A percentile compares a stretch with the other conserved stretches of the same genome.
Conservation (phyloP, 1,140 invertebrate species). For the Drosophila erecta region DNA sequence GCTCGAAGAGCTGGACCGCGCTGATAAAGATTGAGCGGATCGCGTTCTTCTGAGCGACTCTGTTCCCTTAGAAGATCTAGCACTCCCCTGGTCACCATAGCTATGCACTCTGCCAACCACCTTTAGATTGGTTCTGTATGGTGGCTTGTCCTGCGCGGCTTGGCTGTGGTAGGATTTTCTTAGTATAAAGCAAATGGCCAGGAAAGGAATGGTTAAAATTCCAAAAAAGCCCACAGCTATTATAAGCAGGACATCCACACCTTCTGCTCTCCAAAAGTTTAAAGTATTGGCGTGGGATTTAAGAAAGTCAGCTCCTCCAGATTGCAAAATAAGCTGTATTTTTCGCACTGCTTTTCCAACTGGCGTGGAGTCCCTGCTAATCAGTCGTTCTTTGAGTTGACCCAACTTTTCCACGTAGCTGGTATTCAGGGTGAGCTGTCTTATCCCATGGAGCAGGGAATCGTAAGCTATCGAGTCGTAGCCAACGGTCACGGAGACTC, state of each 20-base stretch:
- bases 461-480: conserved; percentile 70
- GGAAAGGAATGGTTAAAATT: conserved; percentile 72
- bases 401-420: conserved; percentile 70
- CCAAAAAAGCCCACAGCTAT: conserved; percentile 65
- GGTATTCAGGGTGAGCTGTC: conserved; percentile 66
- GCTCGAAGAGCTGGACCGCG: conserved; percentile 60
- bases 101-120: conserved; percentile 59
- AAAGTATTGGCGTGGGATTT: conserved; percentile 82
- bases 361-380: conserved; percentile 27
- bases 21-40: conserved; percentile 67
- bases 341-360: conserved; percentile 85
- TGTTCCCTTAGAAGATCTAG: conserved; percentile 12
- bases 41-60: conserved; percentile 58
- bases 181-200: conserved; percentile 72
- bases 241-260: conserved; percentile 84
- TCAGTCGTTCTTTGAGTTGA: conserved; percentile 80
- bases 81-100: conserved; percentile 54
- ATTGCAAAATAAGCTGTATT: conserved; percentile 86
- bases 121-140: conserved; percentile 49
- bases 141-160: conserved; percentile 39
- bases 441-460: conserved; percentile 60
- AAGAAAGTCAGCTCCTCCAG: conserved; percentile 85
- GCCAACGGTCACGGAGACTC: conserved; percentile 55
- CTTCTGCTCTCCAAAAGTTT: conserved; percentile 83
- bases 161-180: conserved; percentile 73